A percentile compares a stretch with the other conserved stretches of the same genome.
phyloP scores from a whole-genome alignment of 2,797 vertebrate species.

The Halcyon chelicuti region DNA sequence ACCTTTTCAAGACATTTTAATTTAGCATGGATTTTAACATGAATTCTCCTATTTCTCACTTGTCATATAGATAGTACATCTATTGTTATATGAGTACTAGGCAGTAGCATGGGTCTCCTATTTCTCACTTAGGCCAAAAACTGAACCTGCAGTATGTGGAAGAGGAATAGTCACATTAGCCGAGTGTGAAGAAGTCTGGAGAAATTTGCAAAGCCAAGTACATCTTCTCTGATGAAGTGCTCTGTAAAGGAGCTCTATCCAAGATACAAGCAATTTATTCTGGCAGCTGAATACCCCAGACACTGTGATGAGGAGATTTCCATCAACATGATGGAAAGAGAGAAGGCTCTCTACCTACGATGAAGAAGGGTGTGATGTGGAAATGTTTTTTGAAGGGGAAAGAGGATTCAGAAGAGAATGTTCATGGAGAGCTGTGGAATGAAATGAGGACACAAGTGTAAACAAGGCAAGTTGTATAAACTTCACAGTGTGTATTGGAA shows the following conservation, averaged over 20 bases:
- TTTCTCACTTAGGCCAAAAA: neutral
- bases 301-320: fast-evolving
- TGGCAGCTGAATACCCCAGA: neutral
- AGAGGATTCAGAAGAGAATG: neutral
- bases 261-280: neutral
- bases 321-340: neutral
- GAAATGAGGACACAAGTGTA: neutral
- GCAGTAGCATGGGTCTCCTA: neutral
- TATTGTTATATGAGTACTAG: neutral
- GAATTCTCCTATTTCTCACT: neutral
- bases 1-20: neutral
- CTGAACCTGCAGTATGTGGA: neutral
- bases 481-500: neutral
- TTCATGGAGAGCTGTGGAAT: neutral
- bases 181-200: neutral
- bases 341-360: neutral
- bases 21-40: neutral
- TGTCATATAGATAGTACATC: neutral
- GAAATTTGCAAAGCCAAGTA: neutral
- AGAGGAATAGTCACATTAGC: neutral
- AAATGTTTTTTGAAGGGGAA: neutral
- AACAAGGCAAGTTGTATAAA: neutral
- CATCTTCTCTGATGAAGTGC: neutral
- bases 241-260: neutral
- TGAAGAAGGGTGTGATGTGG: neutral